Evolutionary conservation across 2,888 invertebrate genomes (phyloP).

Genomic region (Apotomis betuletana): DNA sequence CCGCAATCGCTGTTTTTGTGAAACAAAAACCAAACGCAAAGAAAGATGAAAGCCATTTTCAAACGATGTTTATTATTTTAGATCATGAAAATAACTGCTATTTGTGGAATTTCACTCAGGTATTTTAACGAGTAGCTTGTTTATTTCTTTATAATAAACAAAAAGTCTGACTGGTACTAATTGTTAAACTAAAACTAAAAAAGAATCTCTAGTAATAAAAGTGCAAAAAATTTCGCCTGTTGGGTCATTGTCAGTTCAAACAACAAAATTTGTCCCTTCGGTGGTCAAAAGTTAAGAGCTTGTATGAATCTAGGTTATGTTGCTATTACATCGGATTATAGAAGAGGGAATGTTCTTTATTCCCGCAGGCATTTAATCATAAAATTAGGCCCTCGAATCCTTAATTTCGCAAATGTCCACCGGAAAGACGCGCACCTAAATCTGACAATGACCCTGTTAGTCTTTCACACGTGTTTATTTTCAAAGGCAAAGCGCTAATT

Average conservation of each 20-base stretch:
- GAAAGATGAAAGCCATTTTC: conserved; percentile 10
- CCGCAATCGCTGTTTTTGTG: neutral
- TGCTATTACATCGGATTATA: too few species aligned
- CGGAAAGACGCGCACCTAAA: too few species aligned
- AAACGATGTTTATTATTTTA: conserved; percentile 12
- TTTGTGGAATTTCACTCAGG: neutral
- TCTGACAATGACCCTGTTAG: too few species aligned
- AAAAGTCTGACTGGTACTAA: neutral
- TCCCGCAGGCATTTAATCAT: too few species aligned
- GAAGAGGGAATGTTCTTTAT: too few species aligned
- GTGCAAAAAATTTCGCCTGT: neutral
- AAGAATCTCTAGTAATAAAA: neutral
- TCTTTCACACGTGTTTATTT: neutral
- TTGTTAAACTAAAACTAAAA: neutral
- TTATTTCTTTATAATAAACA: neutral
- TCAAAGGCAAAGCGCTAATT: neutral
- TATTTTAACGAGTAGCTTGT: neutral
- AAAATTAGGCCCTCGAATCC: too few species aligned
- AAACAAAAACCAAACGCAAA: neutral
- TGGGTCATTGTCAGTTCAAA: too few species aligned
- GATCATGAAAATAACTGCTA: neutral
- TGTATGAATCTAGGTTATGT: too few species aligned
- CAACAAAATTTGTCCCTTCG: too few species aligned
- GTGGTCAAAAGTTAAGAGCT: too few species aligned
- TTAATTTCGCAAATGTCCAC: too few species aligned